Percentiles rank a stretch among this genome's conserved stretches.
These are phyloP conservation scores for Drosophila lini DNA, from an alignment of 1,140 invertebrate species.

Conservation along the genomic window DNA sequence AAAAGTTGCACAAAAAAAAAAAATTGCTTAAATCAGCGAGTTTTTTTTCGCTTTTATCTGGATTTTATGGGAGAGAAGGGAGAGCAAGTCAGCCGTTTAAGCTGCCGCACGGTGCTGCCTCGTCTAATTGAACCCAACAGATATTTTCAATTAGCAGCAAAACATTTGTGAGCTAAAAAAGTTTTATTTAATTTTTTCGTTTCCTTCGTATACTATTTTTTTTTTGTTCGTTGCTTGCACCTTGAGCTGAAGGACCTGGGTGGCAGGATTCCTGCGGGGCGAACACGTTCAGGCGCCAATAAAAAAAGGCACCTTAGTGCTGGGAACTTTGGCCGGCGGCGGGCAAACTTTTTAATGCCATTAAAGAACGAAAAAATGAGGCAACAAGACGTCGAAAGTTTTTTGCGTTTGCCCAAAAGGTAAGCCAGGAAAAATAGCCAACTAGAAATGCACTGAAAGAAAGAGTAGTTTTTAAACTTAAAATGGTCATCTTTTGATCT, in stretches of 20 bases:
- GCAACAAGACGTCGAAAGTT: conserved; percentile 62
- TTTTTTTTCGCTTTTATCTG: conserved; percentile 36
- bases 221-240: conserved; percentile 41
- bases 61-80: neutral
- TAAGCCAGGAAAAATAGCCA: conserved; percentile 25
- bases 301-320: conserved; percentile 78
- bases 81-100: conserved; percentile 51
- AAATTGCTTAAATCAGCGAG: conserved; percentile 66
- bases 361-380: conserved; percentile 58
- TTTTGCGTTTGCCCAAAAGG: conserved; percentile 51
- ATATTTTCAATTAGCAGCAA: conserved; percentile 84
- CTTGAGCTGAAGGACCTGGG: conserved; percentile 60
- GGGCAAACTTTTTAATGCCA: conserved; percentile 81
- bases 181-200: conserved; percentile 77
- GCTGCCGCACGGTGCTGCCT: conserved; percentile 56
- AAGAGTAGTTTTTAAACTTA: neutral
- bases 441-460: conserved; percentile 9
- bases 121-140: conserved; percentile 84
- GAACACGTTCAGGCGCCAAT: conserved; percentile 77
- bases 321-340: conserved; percentile 66
- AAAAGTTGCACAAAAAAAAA: conserved; percentile 40
- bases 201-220: conserved; percentile 9
- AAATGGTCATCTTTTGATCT: neutral
- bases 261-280: conserved; percentile 68
- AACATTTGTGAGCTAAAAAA: conserved; percentile 83